Evolutionary conservation across 92 coral and sea anemone species (phyloP).

Genomic region (Actinostola sp.): DNA sequence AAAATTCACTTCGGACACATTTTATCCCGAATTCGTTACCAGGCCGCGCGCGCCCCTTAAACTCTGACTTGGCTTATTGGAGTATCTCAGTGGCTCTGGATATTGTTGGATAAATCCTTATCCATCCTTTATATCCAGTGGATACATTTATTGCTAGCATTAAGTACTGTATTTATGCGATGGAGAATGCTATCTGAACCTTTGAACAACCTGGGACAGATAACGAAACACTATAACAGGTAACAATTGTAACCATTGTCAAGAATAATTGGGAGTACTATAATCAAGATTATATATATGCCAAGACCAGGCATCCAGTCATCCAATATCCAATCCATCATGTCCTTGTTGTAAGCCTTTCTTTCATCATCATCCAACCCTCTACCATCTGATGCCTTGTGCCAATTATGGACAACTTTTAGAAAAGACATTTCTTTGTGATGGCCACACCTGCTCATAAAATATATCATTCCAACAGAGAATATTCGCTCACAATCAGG

Average conservation of each 20-base stretch:
- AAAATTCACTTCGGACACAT: too few species aligned
- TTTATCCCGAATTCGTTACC: too few species aligned
- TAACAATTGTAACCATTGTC: neutral
- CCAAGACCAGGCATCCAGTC: conserved; percentile 59
- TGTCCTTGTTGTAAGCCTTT: conserved; percentile 11
- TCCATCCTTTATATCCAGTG: neutral
- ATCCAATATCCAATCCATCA: conserved; percentile 50
- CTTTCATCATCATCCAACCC: conserved; percentile 33
- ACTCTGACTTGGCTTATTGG: too few species aligned
- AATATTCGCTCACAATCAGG: conserved; percentile 44
- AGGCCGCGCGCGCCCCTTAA: too few species aligned
- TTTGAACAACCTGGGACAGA: neutral
- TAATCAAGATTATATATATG: conserved; percentile 4
- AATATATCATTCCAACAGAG: conserved; percentile 26
- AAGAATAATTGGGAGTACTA: conserved; percentile 24
- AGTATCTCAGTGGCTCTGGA: too few species aligned
- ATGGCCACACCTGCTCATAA: conserved; percentile 23
- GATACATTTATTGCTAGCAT: neutral
- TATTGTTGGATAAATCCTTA: too few species aligned
- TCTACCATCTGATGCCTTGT: conserved; percentile 53
- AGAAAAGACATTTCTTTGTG: conserved; percentile 7
- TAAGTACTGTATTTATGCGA: neutral
- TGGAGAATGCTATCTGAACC: neutral
- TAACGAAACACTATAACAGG: neutral
- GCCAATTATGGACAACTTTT: conserved; percentile 32